A percentile compares a stretch with the other conserved stretches of the same genome.
Conservation (phyloP, 1,140 invertebrate genomes). For the Daktulosphaira vitifoliae region DNA sequence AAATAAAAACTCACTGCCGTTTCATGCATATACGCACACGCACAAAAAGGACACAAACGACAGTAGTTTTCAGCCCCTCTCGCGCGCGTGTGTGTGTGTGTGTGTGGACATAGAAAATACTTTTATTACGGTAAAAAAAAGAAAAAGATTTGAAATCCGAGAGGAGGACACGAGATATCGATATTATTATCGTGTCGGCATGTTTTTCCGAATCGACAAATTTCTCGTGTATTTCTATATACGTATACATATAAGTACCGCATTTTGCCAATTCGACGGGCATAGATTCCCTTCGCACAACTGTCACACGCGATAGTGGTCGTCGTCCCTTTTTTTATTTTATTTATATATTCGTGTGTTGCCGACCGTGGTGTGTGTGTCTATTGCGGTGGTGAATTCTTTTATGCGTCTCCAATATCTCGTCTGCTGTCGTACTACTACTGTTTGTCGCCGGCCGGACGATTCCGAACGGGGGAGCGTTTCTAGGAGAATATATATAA, state of each 20-base stretch:
- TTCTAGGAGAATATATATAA: too few species aligned
- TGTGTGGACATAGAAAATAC: not conserved
- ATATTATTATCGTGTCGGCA: constrained; percentile 32
- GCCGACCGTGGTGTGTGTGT: not conserved
- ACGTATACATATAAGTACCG: too few species aligned
- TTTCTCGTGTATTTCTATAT: constrained; percentile 28
- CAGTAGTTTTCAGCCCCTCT: constrained; percentile 7
- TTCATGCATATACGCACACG: not conserved
- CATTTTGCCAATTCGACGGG: not conserved
- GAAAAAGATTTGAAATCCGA: constrained; percentile 30
- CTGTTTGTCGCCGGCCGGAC: too few species aligned
- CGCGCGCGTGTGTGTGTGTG: not conserved
- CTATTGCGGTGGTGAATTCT: constrained; percentile 21
- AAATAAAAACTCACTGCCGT: constrained; percentile 29
- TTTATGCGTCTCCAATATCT: too few species aligned
- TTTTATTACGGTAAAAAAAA: not conserved
- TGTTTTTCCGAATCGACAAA: constrained; percentile 31
- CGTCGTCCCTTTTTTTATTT: not conserved
- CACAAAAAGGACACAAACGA: constrained; percentile 26
- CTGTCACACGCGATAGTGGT: not conserved
- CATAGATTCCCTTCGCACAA: not conserved
- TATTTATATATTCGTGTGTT: not conserved
- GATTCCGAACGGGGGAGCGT: too few species aligned
- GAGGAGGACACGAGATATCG: constrained; percentile 18
- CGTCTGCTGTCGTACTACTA: too few species aligned